phyloP scores from a whole-genome alignment of 2,797 vertebrate species.

The Euphonia xanthogaster region DNA sequence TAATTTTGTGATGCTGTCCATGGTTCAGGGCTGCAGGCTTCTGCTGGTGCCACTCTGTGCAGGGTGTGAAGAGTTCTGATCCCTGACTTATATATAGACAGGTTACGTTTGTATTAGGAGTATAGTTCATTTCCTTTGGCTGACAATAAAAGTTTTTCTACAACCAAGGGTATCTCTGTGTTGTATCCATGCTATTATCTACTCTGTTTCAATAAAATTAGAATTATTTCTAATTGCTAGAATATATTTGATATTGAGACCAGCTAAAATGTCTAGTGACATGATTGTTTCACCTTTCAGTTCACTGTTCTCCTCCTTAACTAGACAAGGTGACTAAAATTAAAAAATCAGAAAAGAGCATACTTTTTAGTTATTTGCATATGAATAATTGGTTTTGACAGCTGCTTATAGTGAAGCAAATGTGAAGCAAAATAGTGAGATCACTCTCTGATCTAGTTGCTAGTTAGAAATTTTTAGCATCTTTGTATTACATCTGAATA shows the following conservation, averaged over 20 bases:
- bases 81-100: background rate
- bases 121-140: background rate
- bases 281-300: background rate
- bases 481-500: background rate
- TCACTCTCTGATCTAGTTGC: background rate
- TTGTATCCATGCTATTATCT: background rate
- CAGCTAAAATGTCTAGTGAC: background rate
- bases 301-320: background rate
- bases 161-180: background rate
- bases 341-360: background rate
- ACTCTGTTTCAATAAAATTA: background rate
- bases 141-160: background rate
- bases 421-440: background rate
- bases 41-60: background rate
- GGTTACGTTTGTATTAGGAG: background rate
- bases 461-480: background rate
- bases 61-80: background rate
- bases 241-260: background rate
- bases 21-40: background rate
- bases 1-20: fast-evolving
- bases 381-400: background rate
- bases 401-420: background rate
- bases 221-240: background rate
- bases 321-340: background rate
- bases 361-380: background rate